phyloP scores from a whole-genome alignment of 2,888 invertebrate species.

The Hedya salicella region DNA sequence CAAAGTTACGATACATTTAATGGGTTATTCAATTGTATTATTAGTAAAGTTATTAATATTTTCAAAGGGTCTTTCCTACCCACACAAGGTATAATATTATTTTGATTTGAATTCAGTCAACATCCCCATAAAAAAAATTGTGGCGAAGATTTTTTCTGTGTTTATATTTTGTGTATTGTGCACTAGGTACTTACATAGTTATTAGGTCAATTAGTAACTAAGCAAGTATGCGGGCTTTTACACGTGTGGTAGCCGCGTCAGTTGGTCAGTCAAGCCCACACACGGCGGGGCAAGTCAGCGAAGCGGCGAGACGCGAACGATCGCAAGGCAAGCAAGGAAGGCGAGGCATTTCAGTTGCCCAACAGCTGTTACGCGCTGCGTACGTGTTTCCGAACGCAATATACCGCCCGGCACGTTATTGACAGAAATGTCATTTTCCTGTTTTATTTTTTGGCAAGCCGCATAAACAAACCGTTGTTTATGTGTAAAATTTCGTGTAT shows the following conservation, averaged over 20 bases:
- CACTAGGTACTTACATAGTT: constrained; percentile 25
- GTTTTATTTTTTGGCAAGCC: constrained; percentile 52
- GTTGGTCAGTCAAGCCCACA: constrained; percentile 41
- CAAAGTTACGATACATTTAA: too few species aligned
- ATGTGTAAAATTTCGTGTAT: constrained; percentile 23
- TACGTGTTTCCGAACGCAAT: constrained; percentile 69
- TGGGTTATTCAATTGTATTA: too few species aligned
- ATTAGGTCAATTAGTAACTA: constrained; percentile 27
- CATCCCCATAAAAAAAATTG: too few species aligned
- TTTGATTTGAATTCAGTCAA: too few species aligned
- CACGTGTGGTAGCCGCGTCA: constrained; percentile 37
- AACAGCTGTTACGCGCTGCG: constrained; percentile 66
- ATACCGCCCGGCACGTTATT: constrained; percentile 53
- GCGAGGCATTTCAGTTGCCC: constrained; percentile 61
- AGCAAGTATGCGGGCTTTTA: constrained; percentile 31
- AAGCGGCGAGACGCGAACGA: constrained; percentile 51
- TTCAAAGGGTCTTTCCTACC: too few species aligned
- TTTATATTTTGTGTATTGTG: neutral
- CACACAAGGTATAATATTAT: too few species aligned
- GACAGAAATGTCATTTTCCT: constrained; percentile 64
- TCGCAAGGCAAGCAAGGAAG: constrained; percentile 19
- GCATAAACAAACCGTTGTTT: constrained; percentile 42
- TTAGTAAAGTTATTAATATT: too few species aligned
- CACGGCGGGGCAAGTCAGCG: constrained; percentile 52
- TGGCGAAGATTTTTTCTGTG: constrained; percentile 5